Evolutionary conservation across 2,888 invertebrate genomes (phyloP).

Genomic region (Embidobia sp.): DNA sequence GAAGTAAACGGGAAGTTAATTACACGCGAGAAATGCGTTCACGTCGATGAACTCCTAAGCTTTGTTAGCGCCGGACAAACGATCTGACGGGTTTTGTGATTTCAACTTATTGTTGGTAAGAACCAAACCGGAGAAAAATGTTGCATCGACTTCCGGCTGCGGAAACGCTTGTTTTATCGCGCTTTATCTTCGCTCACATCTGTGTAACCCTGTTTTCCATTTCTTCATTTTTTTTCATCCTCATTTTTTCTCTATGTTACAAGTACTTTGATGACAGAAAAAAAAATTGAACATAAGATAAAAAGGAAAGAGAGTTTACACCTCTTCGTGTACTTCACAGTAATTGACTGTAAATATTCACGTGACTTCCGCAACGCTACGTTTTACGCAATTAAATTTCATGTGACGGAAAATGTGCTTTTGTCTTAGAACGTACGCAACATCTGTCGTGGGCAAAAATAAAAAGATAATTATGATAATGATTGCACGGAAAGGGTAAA

Average conservation of each 20-base stretch:
- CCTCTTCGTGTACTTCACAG: too few species aligned
- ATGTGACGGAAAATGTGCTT: too few species aligned
- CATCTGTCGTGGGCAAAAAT: too few species aligned
- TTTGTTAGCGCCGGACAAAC: conserved; percentile 57
- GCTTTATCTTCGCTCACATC: conserved; percentile 41
- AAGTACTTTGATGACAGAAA: too few species aligned
- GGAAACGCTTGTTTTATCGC: conserved; percentile 54
- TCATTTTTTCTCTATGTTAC: too few species aligned
- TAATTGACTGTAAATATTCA: too few species aligned
- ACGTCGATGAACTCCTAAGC: conserved; percentile 66
- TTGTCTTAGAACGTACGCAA: too few species aligned
- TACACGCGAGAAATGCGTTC: conserved; percentile 72
- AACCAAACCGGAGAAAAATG: conserved; percentile 66
- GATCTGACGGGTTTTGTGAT: conserved; percentile 43
- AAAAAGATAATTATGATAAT: conserved; percentile 57
- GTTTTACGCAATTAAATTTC: too few species aligned
- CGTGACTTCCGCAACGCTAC: too few species aligned
- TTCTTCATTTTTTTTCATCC: conserved; percentile 5
- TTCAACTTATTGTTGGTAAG: conserved; percentile 63
- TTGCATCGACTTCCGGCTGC: conserved; percentile 69
- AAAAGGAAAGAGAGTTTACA: too few species aligned
- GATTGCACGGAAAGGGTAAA: conserved; percentile 59
- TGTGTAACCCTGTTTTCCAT: conserved; percentile 14
- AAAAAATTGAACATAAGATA: neutral
- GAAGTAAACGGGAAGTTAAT: conserved; percentile 78